Percentiles rank a stretch among this genome's conserved stretches.
Evolutionary conservation across 2,888 invertebrate genomes (phyloP).

Genomic region (Prenolepis imparis): DNA sequence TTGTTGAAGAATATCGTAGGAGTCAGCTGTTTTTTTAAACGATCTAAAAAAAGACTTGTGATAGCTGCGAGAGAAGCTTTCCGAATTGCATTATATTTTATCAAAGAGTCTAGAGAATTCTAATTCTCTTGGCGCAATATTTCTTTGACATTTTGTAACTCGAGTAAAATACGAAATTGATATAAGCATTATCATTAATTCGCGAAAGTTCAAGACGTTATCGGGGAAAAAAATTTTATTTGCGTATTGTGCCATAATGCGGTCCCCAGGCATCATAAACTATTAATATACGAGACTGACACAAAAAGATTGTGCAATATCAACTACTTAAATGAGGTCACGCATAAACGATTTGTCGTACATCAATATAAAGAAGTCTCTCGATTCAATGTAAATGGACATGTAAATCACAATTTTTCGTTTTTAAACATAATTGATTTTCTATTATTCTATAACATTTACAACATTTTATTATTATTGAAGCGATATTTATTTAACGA

Average conservation of each 20-base stretch:
- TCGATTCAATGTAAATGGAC: constrained; percentile 37
- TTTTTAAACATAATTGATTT: constrained; percentile 22
- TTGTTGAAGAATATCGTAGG: constrained; percentile 11
- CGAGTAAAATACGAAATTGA: background rate
- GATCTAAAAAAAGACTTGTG: background rate
- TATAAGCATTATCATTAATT: background rate
- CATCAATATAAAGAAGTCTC: background rate
- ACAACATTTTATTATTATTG: background rate
- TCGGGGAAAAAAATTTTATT: constrained; percentile 1
- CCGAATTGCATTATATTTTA: constrained; percentile 6
- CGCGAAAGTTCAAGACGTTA: constrained; percentile 32
- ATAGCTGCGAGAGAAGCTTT: background rate
- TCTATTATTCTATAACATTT: background rate
- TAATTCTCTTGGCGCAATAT: background rate
- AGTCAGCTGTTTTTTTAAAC: constrained; percentile 24
- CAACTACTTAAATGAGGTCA: constrained; percentile 67
- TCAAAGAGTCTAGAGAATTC: constrained; percentile 1
- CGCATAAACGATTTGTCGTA: constrained; percentile 48
- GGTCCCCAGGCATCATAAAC: constrained; percentile 10
- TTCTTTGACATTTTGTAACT: background rate
- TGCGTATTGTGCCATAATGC: constrained; percentile 15
- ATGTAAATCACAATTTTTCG: background rate
- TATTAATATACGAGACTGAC: constrained; percentile 37
- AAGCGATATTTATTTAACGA: background rate
- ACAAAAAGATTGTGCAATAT: constrained; percentile 34